Percentiles rank a stretch among this genome's conserved stretches.
Evolutionary conservation across 2,888 invertebrate genomes (phyloP).

Genomic region (Troides oblongomaculatus): DNA sequence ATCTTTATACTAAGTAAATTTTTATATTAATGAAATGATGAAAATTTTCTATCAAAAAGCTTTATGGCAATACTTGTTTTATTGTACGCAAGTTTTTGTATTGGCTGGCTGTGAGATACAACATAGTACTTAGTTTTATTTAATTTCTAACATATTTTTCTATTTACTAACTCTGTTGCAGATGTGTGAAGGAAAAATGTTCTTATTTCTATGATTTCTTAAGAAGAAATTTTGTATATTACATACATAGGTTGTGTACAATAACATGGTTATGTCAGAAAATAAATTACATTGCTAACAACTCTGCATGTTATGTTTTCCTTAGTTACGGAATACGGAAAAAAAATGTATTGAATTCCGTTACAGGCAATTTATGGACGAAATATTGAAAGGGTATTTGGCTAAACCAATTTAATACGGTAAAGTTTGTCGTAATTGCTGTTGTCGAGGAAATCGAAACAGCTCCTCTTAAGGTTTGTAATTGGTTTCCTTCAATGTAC

Average conservation of each 20-base stretch:
- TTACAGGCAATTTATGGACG: conserved; percentile 58
- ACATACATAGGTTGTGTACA: not conserved
- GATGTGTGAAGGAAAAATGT: too few species aligned
- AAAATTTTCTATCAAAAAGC: too few species aligned
- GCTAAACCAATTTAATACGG: conserved; percentile 55
- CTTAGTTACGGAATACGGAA: conserved; percentile 4
- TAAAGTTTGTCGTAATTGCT: conserved; percentile 65
- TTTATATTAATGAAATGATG: too few species aligned
- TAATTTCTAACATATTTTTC: too few species aligned
- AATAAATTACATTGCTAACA: conserved; percentile 12
- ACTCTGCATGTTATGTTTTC: conserved; percentile 8
- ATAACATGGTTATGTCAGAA: not conserved
- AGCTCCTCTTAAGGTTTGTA: conserved; percentile 66
- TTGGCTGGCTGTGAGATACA: too few species aligned
- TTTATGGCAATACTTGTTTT: too few species aligned
- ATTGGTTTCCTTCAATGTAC: conserved; percentile 71
- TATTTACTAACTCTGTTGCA: too few species aligned
- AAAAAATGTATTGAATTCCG: conserved; percentile 39
- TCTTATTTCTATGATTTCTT: too few species aligned
- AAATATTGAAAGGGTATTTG: conserved; percentile 57
- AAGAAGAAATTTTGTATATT: not conserved
- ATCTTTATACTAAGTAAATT: too few species aligned
- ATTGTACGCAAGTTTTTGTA: too few species aligned
- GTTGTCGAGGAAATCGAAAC: conserved; percentile 64
- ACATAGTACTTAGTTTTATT: too few species aligned